These are phyloP conservation scores for Nasonia giraulti DNA, from an alignment of 1,140 invertebrate genomes.

Conservation along the genomic window DNA sequence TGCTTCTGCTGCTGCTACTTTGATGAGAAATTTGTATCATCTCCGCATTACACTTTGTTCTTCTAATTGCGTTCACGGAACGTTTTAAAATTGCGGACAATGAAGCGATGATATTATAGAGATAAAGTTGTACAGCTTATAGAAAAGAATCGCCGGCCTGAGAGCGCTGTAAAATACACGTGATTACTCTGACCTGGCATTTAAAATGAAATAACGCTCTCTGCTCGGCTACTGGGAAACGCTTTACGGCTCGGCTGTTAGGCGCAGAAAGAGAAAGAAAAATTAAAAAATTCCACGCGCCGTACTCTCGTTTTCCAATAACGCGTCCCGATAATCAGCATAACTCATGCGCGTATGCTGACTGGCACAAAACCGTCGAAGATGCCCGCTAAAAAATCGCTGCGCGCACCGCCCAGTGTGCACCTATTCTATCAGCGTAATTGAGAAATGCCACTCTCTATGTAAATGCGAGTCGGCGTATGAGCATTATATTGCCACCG, in stretches of 20 bases:
- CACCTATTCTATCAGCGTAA: neutral
- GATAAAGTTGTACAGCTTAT: neutral
- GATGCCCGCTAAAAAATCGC: too few species aligned
- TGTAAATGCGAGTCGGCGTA: neutral
- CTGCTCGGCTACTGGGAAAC: neutral
- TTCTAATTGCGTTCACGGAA: too few species aligned
- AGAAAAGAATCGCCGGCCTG: neutral
- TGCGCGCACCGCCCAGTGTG: neutral
- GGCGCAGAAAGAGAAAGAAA: neutral
- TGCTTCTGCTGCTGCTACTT: too few species aligned
- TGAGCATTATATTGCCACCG: neutral
- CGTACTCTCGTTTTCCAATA: neutral
- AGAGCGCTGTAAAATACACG: neutral
- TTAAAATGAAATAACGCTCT: neutral
- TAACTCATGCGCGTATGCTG: too few species aligned
- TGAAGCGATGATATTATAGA: too few species aligned
- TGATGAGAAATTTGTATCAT: too few species aligned
- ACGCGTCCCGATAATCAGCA: too few species aligned
- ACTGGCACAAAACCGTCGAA: too few species aligned
- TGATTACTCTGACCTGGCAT: slow-evolving; percentile 2
- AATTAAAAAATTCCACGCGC: neutral
- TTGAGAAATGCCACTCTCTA: slow-evolving; percentile 15
- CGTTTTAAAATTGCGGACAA: too few species aligned
- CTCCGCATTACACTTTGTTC: too few species aligned
- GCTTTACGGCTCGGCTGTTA: neutral